These are phyloP conservation scores for Lepeophtheirus salmonis DNA, from an alignment of 1,140 invertebrate species.

Conservation along the genomic window DNA sequence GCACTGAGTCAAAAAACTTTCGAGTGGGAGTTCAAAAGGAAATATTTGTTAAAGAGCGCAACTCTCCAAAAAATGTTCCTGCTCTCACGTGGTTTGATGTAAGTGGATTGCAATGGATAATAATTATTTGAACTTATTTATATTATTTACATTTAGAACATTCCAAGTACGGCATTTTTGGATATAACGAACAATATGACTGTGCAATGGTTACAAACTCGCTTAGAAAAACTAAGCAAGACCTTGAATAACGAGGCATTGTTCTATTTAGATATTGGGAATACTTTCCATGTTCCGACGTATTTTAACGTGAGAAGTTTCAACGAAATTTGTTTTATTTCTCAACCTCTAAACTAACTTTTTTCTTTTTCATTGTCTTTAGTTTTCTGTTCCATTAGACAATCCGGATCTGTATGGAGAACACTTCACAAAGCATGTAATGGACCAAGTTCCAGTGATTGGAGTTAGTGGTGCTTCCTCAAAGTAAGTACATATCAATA, in stretches of 20 bases:
- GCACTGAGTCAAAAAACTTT: constrained; percentile 16
- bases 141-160: too few relatives aligned
- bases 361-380: not conserved
- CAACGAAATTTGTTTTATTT: not conserved
- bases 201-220: not conserved
- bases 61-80: constrained; percentile 8
- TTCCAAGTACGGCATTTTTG: constrained; percentile 11
- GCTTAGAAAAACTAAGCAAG: not conserved
- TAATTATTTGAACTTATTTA: too few relatives aligned
- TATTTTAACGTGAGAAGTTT: constrained; percentile 9
- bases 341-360: not conserved
- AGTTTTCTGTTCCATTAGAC: constrained; percentile 5
- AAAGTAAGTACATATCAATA: constrained; percentile 4
- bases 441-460: constrained; percentile 13
- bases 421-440: constrained; percentile 11
- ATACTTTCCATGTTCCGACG: constrained; percentile 15
- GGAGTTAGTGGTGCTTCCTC: constrained; percentile 13
- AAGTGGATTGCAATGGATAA: not conserved
- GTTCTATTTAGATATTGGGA: constrained; percentile 16
- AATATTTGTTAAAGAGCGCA: constrained; percentile 17
- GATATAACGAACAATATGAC: constrained; percentile 14
- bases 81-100: constrained; percentile 18
- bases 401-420: constrained; percentile 18
- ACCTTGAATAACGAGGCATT: not conserved
- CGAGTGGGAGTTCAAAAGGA: constrained; percentile 4